Evolutionary conservation across 2,113 vertebrate species (phyloP).

Genomic region (Serinus canaria): DNA sequence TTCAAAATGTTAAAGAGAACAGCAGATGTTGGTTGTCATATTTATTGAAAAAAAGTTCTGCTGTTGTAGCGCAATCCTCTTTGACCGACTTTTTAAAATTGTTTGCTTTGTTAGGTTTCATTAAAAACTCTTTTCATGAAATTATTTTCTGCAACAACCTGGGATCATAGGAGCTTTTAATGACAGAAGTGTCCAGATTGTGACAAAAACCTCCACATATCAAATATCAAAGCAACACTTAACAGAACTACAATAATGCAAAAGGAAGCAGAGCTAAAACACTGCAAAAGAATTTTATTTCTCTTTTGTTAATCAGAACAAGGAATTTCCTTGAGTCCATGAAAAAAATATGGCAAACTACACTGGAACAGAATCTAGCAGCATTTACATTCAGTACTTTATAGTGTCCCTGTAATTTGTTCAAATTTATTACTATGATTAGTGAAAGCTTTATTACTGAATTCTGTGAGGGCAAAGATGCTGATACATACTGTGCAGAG

Average conservation of each 20-base stretch:
- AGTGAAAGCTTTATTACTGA: neutral
- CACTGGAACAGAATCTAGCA: neutral
- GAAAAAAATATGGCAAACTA: neutral
- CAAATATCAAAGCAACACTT: neutral
- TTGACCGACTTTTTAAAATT: neutral
- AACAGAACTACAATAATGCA: neutral
- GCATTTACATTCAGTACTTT: neutral
- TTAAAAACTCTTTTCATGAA: neutral
- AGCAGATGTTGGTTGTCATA: conserved; percentile 45
- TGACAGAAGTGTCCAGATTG: neutral
- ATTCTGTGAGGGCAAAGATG: neutral
- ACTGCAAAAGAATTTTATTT: neutral
- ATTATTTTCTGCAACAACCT: neutral
- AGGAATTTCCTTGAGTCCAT: neutral
- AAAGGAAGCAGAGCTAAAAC: neutral
- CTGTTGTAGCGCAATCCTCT: neutral
- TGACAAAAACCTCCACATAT: neutral
- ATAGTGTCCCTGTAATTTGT: neutral
- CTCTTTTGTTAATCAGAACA: neutral
- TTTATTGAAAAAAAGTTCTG: conserved; percentile 57
- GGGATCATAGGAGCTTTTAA: neutral
- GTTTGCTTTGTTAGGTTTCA: conserved; percentile 9
- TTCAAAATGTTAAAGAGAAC: conserved; percentile 19
- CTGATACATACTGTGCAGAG: neutral
- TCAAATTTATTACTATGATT: neutral